Evolutionary conservation across 2,113 vertebrate genomes (phyloP), one percentile per base, ranked within the genome.

Genomic region (Hippocampus comes): DNA sequence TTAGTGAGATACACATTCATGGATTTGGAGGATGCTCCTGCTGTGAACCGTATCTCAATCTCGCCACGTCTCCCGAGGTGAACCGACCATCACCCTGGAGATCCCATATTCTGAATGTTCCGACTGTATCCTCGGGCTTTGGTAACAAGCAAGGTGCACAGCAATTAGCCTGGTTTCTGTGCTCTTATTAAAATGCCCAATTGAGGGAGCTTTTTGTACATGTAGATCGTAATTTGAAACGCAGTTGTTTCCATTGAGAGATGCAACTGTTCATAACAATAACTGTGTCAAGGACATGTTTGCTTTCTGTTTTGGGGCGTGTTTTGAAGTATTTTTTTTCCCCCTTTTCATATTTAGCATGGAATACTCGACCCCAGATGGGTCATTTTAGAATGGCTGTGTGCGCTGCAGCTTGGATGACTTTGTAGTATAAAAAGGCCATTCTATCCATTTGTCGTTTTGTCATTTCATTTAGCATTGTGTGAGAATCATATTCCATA

Each of bases 211-310:
- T n/a, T 74, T 76, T 68, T 18, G 17, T 56, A 68, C 67, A 56
- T 70, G 12, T 57, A 53, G 68, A 60, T 49, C 70, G 53, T 51
- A 14, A 66, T 46, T 70, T 73, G 27, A 75, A 78, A 79, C 78
- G 51, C 59, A 68, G 70, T 71, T 61, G 67, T 72, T 70, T 82
- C 76, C 56, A 73, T 34, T 49, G 65, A 82, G 73, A 76, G 49
- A 63, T 17, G 56, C 49, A 63, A 73, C 80, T 60, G 34, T 83
- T 82, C 79, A 83, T 77, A 72, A 82, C 77, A 77, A 78, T 46
- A 87, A 82, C 68, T 80, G 66, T 84, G 89, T 84, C 84, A 87
- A 86, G 85, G 85, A 63, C 75, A 43, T 41, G 55, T 67, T 84
- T 86, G 68, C 77, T 79, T 82, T 84, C 68, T 70, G 66, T 82